Evolutionary conservation across 2,888 invertebrate species (phyloP).

Genomic region (Zele albiditarsus): DNA sequence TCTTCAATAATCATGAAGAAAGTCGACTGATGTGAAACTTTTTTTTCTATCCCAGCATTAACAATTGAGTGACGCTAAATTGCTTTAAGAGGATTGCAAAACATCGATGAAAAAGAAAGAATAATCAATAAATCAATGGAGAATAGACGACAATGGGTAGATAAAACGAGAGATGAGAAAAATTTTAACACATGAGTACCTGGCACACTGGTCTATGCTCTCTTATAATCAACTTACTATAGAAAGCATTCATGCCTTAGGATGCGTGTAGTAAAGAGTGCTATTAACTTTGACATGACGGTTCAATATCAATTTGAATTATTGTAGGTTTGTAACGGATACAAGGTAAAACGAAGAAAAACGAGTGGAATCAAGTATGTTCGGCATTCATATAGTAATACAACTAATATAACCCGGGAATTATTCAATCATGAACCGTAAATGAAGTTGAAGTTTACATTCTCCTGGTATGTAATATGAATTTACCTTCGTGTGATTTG

Average conservation of each 20-base stretch:
- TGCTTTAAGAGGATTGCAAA: too few species aligned
- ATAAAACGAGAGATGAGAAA: conserved; percentile 40
- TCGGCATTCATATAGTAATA: not conserved
- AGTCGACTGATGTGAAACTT: not conserved
- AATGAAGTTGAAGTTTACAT: not conserved
- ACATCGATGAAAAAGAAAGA: too few species aligned
- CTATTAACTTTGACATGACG: conserved; percentile 40
- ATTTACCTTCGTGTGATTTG: conserved; percentile 61
- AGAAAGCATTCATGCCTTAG: conserved; percentile 61
- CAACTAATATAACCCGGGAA: not conserved
- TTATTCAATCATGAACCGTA: not conserved
- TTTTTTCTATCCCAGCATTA: too few species aligned
- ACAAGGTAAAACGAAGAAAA: not conserved
- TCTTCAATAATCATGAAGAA: not conserved
- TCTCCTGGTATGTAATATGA: conserved; percentile 50
- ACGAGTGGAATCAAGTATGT: not conserved
- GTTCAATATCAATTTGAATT: not conserved
- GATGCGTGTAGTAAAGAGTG: conserved; percentile 63
- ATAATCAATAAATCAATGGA: not conserved
- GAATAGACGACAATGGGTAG: conserved; percentile 25
- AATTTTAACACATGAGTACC: conserved; percentile 69
- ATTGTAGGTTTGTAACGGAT: not conserved
- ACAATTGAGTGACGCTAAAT: too few species aligned
- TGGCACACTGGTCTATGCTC: conserved; percentile 69
- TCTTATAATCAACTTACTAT: conserved; percentile 63